Percentiles rank a stretch among this genome's conserved stretches.
Conservation (phyloP, 2,797 vertebrate species). For the Cynopterus sphinx region DNA sequence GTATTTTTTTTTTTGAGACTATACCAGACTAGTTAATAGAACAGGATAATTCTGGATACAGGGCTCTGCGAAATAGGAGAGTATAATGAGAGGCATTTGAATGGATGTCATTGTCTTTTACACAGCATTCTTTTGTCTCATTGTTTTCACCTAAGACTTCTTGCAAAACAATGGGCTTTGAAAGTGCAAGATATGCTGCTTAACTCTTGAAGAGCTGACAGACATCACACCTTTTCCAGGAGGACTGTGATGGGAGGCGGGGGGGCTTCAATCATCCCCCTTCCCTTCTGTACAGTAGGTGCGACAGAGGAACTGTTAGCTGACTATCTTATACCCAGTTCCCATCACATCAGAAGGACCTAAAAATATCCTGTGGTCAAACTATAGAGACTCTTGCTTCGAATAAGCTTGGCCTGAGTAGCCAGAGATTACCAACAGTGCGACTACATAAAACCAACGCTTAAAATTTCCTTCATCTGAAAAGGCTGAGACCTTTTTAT, state of each 20-base stretch:
- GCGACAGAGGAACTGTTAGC: constrained; percentile 64
- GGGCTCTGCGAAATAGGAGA: constrained; percentile 61
- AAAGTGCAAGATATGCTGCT: constrained; percentile 55
- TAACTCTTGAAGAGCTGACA: constrained; percentile 57
- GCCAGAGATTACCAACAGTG: constrained; percentile 34
- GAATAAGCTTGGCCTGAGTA: neutral
- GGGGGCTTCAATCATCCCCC: constrained; percentile 50
- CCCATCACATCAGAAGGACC: constrained; percentile 25
- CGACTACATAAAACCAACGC: constrained; percentile 45
- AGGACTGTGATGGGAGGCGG: neutral
- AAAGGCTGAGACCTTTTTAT: constrained; percentile 72
- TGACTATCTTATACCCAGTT: constrained; percentile 39
- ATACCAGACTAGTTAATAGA: constrained; percentile 68
- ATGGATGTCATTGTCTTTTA: constrained; percentile 77
- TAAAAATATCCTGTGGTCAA: constrained; percentile 76
- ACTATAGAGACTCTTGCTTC: neutral
- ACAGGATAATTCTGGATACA: constrained; percentile 70
- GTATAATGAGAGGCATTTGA: constrained; percentile 70
- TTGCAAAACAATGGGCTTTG: constrained; percentile 68
- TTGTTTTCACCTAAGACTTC: constrained; percentile 78
- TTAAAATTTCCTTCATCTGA: constrained; percentile 72
- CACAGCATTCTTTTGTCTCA: constrained; percentile 67
- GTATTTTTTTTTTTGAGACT: neutral
- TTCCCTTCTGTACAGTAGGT: constrained; percentile 50
- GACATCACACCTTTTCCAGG: constrained; percentile 38